These are phyloP conservation scores for Epinephelus cyanopodus DNA, from an alignment of 2,113 vertebrate genomes.

Conservation along the genomic window DNA sequence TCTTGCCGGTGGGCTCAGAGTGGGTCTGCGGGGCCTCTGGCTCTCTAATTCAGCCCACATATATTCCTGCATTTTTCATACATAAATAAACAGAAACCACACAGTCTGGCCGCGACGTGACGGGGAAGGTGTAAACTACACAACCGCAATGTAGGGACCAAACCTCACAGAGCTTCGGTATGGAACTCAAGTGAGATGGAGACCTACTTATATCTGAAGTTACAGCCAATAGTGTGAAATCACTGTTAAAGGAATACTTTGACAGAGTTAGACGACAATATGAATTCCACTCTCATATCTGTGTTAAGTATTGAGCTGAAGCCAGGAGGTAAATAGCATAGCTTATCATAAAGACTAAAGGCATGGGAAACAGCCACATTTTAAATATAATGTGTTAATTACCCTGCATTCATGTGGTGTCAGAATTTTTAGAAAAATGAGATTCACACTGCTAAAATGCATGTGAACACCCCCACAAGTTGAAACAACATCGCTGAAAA, in stretches of 20 bases:
- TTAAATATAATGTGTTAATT: too few species aligned
- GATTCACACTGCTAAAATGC: too few species aligned
- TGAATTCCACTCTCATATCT: background rate
- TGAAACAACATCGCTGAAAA: too few species aligned
- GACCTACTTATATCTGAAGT: background rate
- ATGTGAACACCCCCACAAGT: too few species aligned
- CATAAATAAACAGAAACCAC: slow-evolving; percentile 77
- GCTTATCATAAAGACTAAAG: slow-evolving; percentile 1
- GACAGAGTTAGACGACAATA: background rate
- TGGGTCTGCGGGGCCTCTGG: slow-evolving; percentile 53
- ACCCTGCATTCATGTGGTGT: too few species aligned
- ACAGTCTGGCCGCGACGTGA: slow-evolving; percentile 42
- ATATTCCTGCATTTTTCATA: slow-evolving; percentile 66
- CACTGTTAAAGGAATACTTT: background rate
- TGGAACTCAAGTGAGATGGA: slow-evolving; percentile 2
- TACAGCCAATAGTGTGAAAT: slow-evolving; percentile 4
- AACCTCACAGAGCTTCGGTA: slow-evolving; percentile 28
- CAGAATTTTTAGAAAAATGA: too few species aligned
- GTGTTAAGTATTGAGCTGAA: background rate
- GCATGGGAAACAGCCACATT: background rate
- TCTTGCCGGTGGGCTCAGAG: slow-evolving; percentile 53
- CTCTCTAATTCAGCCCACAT: slow-evolving; percentile 49
- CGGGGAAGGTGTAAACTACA: slow-evolving; percentile 66
- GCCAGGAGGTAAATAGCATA: background rate
- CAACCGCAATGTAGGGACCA: slow-evolving; percentile 37